Evolutionary conservation across 2,113 vertebrate genomes (phyloP).

Genomic region (Vanacampus margaritifer): DNA sequence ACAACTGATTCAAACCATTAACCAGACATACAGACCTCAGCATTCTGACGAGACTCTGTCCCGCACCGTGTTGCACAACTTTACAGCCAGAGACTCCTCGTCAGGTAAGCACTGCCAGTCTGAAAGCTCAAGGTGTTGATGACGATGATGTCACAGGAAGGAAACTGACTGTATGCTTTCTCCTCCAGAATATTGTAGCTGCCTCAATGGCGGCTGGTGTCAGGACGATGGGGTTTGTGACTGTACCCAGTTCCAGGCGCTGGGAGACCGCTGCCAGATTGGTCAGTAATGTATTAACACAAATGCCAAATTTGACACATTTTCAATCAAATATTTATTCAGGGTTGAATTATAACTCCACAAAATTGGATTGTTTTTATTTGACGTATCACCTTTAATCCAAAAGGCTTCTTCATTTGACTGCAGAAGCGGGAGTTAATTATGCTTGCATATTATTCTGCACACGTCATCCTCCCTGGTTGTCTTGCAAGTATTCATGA

Average conservation of each 20-base stretch:
- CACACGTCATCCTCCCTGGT: constrained; percentile 19
- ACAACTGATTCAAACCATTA: not conserved
- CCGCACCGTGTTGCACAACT: constrained; percentile 65
- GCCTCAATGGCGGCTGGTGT: constrained; percentile 96
- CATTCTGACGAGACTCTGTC: constrained; percentile 57
- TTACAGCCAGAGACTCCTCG: constrained; percentile 68
- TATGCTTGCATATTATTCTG: constrained; percentile 11
- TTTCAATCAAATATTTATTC: not conserved
- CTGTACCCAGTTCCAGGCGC: constrained; percentile 93
- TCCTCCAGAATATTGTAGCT: constrained; percentile 75
- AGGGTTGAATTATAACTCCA: not conserved
- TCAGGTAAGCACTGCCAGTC: constrained; percentile 53
- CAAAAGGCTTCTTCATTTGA: too few species aligned
- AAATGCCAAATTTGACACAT: constrained; percentile 12
- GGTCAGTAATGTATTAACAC: constrained; percentile 75
- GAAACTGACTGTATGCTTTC: not conserved
- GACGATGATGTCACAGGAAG: not conserved
- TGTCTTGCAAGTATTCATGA: constrained; percentile 58
- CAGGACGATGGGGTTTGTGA: constrained; percentile 87
- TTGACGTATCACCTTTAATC: too few species aligned
- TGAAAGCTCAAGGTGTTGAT: not conserved
- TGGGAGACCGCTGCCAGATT: constrained; percentile 93
- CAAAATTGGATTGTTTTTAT: too few species aligned
- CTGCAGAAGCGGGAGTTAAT: constrained; percentile 6
- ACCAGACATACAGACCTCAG: constrained; percentile 56